Evolutionary conservation across 2,113 vertebrate species (phyloP).

Genomic region (Hippocampus mohnikei): DNA sequence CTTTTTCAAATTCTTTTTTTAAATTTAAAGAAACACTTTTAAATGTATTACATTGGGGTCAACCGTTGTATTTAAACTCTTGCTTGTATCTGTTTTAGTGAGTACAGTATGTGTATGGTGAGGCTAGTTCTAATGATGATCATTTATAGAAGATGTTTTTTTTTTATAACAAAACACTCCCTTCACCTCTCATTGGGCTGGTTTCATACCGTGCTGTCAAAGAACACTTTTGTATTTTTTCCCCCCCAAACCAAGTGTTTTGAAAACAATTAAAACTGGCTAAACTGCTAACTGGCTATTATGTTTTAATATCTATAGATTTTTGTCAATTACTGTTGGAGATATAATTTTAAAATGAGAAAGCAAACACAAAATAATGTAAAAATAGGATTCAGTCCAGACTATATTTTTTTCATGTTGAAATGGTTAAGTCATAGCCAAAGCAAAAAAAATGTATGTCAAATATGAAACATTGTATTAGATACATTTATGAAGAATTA

Average conservation of each 20-base stretch:
- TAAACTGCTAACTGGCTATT: conserved; percentile 59
- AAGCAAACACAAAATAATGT: background rate
- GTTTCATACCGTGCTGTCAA: conserved; percentile 80
- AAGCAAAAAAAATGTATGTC: too few relatives aligned
- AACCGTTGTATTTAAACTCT: conserved; percentile 83
- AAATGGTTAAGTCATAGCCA: too few relatives aligned
- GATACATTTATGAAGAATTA: too few relatives aligned
- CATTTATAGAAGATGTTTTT: conserved; percentile 72
- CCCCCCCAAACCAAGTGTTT: conserved; percentile 87
- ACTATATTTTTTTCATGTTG: too few relatives aligned
- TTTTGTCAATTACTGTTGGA: background rate
- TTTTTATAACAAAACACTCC: conserved; percentile 78
- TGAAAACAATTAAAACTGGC: conserved; percentile 89
- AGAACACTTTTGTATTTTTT: conserved; percentile 95
- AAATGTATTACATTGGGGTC: conserved; percentile 74
- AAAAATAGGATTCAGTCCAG: too few relatives aligned
- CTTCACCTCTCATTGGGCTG: conserved; percentile 75
- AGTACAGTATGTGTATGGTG: conserved; percentile 73
- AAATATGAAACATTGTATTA: too few relatives aligned
- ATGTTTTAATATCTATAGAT: conserved; percentile 13
- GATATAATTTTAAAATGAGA: background rate
- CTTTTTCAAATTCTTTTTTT: conserved; percentile 32
- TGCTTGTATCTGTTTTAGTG: conserved; percentile 82
- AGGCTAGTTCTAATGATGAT: conserved; percentile 64
- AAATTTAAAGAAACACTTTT: conserved; percentile 72